Base-by-base conservation (phyloP, 1,140 invertebrate species). In the Scaptomyza hsui region DNA sequence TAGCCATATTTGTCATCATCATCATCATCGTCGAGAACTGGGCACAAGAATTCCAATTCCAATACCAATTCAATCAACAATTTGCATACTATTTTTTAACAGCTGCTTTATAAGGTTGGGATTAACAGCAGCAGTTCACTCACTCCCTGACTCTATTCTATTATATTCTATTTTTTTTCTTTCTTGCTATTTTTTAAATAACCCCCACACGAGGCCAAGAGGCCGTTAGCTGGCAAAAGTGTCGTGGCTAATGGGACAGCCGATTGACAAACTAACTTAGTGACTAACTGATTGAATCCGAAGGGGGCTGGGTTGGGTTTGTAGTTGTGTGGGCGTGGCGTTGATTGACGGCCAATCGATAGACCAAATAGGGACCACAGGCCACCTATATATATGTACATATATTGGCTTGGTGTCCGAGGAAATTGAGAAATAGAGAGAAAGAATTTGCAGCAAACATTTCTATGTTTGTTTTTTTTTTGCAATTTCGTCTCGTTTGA, bases 41-140 rank as follows among this genome's bases (percentile, higher is more conserved):
- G 44, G 26, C 56, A 15, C 18, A 37, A 83, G 80, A 83, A 75
- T 83, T 80, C 48, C 49, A 73, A 85, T 83, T 83, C 79, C 81
- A 83, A 75, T 83, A 76, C 48, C 49, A 73, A 85, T 83, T 83
- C 79, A 83, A 85, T 83, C 80, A 83, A 67, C 79, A 85, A 85
- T 85, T 85, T 85, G 81, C 81, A 85, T 85, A 86, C 71, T 15
- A 81, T 86, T 85, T 80, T 53, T 70, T 29, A 73, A 78, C 78
- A 51, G 59, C 70, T 47, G 37, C 47, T 41, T 42, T 61, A 86
- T 76, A 85, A 45, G 80, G 80, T 42, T 29, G 37, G 64, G 77
- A 86, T 85, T 83, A 83, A 15, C 52, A 9, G 13, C 63, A 52
- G 15, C 60, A 16, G 41, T 19, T 19, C 18, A 44, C 42, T 19